Percentiles rank a stretch among this genome's conserved stretches.
Evolutionary conservation across 2,113 vertebrate genomes (phyloP).

Genomic region (Etheostoma spectabile): DNA sequence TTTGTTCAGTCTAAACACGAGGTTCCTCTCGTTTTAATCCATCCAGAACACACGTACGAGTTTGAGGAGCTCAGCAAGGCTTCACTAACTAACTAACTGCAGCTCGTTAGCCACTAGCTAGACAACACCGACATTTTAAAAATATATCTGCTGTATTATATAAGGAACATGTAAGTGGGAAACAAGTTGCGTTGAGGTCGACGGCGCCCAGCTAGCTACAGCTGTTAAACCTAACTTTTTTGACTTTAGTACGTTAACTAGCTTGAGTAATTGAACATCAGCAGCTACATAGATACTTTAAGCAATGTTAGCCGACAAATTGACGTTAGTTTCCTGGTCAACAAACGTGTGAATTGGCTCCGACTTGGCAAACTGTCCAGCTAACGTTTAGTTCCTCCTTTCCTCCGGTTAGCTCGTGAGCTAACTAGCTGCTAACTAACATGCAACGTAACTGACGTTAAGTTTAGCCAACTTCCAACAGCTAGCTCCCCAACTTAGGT

Average conservation of each 20-base stretch:
- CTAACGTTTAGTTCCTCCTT: constrained; percentile 70
- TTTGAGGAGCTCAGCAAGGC: constrained; percentile 2
- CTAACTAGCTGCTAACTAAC: constrained; percentile 67
- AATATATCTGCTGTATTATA: accelerated
- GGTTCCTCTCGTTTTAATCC: not conserved
- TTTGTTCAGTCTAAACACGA: not conserved
- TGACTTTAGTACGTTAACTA: constrained; percentile 1
- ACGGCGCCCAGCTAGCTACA: not conserved
- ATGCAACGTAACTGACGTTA: constrained; percentile 21
- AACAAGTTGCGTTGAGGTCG: not conserved
- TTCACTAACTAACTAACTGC: not conserved
- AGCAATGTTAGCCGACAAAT: not conserved
- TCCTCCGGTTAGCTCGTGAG: constrained; percentile 57
- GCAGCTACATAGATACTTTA: not conserved
- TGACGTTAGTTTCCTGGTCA: not conserved
- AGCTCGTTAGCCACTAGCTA: not conserved
- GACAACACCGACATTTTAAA: accelerated
- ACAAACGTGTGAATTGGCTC: not conserved
- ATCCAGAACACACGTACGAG: not conserved
- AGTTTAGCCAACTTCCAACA: constrained; percentile 58
- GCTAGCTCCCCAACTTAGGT: constrained; percentile 61
- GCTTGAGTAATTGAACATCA: not conserved
- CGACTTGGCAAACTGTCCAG: constrained; percentile 1
- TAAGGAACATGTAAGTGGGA: not conserved
- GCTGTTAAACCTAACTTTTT: not conserved